These are phyloP conservation scores for Cirrhinus mrigala DNA, from an alignment of 2,797 vertebrate species.

Conservation along the genomic window DNA sequence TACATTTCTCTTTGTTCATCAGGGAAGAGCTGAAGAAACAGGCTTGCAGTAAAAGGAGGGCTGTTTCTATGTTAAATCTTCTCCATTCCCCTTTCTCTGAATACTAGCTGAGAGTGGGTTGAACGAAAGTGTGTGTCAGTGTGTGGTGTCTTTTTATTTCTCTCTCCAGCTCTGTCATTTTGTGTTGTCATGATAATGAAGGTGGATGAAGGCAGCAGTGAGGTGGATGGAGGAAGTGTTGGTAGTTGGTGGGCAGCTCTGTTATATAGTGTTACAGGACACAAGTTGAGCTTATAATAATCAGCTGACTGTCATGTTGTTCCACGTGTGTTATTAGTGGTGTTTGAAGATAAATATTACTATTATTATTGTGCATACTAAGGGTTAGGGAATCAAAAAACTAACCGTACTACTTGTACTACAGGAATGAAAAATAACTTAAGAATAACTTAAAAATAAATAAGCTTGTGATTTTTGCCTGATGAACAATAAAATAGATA, in stretches of 20 bases:
- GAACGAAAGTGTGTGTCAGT: slow-evolving; percentile 22
- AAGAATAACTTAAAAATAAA: too few species aligned
- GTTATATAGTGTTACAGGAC: neutral
- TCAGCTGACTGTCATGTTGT: slow-evolving; percentile 51
- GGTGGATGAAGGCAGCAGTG: slow-evolving; percentile 52
- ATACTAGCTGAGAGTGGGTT: slow-evolving; percentile 53
- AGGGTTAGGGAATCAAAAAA: neutral
- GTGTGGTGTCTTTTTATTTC: slow-evolving; percentile 64
- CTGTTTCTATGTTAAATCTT: slow-evolving; percentile 67
- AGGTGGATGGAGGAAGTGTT: slow-evolving; percentile 59
- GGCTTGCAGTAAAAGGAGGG: slow-evolving; percentile 40
- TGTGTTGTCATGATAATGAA: slow-evolving; percentile 73
- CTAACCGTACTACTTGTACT: neutral
- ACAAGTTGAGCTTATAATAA: neutral
- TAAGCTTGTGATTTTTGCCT: neutral
- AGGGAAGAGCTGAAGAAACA: slow-evolving; percentile 1
- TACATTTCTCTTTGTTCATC: slow-evolving; percentile 51
- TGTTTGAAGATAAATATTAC: slow-evolving; percentile 3
- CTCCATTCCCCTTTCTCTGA: slow-evolving; percentile 30
- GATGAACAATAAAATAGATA: neutral
- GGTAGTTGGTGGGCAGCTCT: slow-evolving; percentile 60
- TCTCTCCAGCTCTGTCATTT: slow-evolving; percentile 63
- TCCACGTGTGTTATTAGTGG: slow-evolving; percentile 59
- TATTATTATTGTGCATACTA: neutral
- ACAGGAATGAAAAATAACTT: neutral